Conservation (phyloP, 1,140 invertebrate genomes). For the Bombus waltoni region DNA sequence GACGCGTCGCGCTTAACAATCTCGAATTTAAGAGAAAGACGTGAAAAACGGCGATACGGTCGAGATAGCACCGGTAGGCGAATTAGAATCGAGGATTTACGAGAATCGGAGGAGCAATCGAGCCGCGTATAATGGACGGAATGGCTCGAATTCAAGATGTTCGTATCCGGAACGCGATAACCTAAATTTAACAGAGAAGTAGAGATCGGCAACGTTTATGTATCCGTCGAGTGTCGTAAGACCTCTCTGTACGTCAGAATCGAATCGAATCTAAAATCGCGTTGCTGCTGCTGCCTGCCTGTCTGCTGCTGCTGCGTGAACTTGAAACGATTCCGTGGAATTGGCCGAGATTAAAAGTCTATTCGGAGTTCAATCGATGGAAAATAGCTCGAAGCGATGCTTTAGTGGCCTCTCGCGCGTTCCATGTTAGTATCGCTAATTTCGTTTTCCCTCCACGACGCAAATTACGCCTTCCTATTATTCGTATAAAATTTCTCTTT, state of each 20-base stretch:
- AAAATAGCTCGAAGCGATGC: neutral
- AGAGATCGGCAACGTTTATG: conserved; percentile 23
- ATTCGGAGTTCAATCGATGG: conserved; percentile 27
- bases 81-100: conserved; percentile 12
- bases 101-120: neutral
- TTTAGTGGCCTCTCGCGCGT: neutral
- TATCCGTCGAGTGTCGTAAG: neutral
- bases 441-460: neutral
- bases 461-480: neutral
- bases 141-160: neutral
- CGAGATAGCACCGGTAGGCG: neutral
- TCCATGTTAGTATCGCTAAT: conserved; percentile 3
- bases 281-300: no score
- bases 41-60: neutral
- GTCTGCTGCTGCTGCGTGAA: neutral
- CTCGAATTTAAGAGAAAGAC: neutral
- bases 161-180: conserved; percentile 10
- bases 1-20: neutral
- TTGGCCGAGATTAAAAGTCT: conserved; percentile 15
- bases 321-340: conserved; percentile 8
- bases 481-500: neutral
- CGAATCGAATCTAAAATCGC: conserved; percentile 17
- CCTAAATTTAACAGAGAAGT: conserved; percentile 2
- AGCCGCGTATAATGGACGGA: conserved; percentile 5
- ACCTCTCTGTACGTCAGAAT: conserved; percentile 1